Evolutionary conservation across 2,797 vertebrate species (phyloP), one percentile per base, ranked within the genome.

Genomic region (Allobates femoralis): DNA sequence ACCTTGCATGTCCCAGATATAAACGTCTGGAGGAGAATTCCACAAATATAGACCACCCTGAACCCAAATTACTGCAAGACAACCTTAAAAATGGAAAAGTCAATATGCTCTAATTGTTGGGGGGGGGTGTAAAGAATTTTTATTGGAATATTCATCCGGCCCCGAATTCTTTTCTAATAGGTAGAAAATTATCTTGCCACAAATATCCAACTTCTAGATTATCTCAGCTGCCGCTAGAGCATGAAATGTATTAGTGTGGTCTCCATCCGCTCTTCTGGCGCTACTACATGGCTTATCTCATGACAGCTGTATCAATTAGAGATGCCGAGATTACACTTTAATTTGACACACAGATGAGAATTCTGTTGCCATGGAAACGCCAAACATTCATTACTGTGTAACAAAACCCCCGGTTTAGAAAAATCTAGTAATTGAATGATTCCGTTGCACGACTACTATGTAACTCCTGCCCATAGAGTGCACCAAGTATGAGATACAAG

Each of bases 141-240:
- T 62, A 18, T 19, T 26, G 21, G 16, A 60, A 79, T 79, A 62
- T 79, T 41, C 19, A 60, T 69, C 64, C 53, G 16, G 19, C n/a
- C 62, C 5, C 5, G 37, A 28, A n/a, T 82, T 73, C 32, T 73
- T 55, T 32, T 56, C 34, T 82, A 82, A 82, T 73, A 71, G 56
- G 55, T 8, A 62, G 81, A 83, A 83, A 83, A 75, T 23, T 86
- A 92, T 89, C 90, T 86, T 71, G 0, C 85, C 89, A 86, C 86
- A 89, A 93, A 89, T 73, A 73, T 82, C 50, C 19, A 73, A 67
- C 41, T 85, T 91, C 56, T 90, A 89, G 84, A 91, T 89, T 75
- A 90, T 3, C 79, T 87, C 86, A 91, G 89, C 89, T 93, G 89
- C 89, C 91, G 90, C 16, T 0, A 37, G 85, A 84, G 85, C 89